Conservation (phyloP, 2,888 invertebrate species). For the Dasysyrphus albostriatus region DNA sequence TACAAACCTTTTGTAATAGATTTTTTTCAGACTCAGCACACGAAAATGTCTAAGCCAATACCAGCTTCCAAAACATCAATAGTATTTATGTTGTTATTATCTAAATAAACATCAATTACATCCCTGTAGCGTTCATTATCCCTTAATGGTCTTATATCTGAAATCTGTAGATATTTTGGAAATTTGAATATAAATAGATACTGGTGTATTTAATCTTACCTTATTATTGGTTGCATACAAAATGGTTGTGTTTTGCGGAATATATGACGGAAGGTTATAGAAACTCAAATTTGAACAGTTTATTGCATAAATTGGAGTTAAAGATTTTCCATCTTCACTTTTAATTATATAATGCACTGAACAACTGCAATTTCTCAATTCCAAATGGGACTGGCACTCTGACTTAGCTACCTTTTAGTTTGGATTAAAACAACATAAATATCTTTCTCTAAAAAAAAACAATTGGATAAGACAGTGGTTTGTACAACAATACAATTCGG, state of each 20-base stretch:
- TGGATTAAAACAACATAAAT: neutral
- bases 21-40: constrained; percentile 91
- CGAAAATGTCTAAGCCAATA: constrained; percentile 92
- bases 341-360: constrained; percentile 81
- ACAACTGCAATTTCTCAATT: constrained; percentile 82
- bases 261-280: constrained; percentile 80
- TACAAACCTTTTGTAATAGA: constrained; percentile 87
- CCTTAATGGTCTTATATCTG: constrained; percentile 87
- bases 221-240: constrained; percentile 81
- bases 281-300: constrained; percentile 82
- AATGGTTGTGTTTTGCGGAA: constrained; percentile 82
- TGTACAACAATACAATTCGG: no score
- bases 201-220: constrained; percentile 76
- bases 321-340: constrained; percentile 78
- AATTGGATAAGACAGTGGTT: no score
- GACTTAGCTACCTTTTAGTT: constrained; percentile 78
- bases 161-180: constrained; percentile 85
- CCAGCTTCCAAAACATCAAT: constrained; percentile 90
- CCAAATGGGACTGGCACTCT: constrained; percentile 81
- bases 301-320: constrained; percentile 82
- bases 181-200: neutral
- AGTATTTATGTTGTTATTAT: constrained; percentile 89
- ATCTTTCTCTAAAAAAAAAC: no score
- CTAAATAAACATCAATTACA: constrained; percentile 90
- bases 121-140: constrained; percentile 88